Conservation (phyloP, 2,113 vertebrate species). For the Gnathochromis pfefferi region DNA sequence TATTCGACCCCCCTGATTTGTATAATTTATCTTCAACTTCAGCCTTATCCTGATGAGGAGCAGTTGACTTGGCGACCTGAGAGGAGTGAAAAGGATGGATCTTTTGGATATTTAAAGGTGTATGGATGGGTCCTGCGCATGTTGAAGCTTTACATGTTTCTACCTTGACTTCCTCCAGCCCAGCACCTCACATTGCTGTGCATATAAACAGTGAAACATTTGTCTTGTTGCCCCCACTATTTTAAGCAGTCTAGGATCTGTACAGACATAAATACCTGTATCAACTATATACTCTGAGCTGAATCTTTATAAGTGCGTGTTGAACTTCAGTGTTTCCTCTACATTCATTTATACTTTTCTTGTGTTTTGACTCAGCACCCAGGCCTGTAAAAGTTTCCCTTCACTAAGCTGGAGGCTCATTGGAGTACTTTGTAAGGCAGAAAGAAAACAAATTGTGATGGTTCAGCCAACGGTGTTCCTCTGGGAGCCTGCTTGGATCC, state of each 20-base stretch:
- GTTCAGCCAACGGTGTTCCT: background rate
- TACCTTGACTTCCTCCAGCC: slow-evolving; percentile 30
- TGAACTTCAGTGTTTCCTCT: slow-evolving; percentile 65
- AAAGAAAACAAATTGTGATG: background rate
- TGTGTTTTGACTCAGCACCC: background rate
- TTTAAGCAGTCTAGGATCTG: slow-evolving; percentile 59
- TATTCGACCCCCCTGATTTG: background rate
- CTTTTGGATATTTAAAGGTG: background rate
- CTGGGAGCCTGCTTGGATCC: background rate
- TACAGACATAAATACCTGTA: slow-evolving; percentile 67
- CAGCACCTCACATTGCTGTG: slow-evolving; percentile 54
- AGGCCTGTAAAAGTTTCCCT: background rate
- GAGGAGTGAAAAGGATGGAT: background rate
- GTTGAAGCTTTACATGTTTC: background rate
- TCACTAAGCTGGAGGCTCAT: slow-evolving; percentile 19
- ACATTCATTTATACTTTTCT: slow-evolving; percentile 42
- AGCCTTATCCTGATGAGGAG: background rate
- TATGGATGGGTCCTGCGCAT: background rate
- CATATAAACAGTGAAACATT: slow-evolving; percentile 60
- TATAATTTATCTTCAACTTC: background rate
- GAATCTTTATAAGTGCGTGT: slow-evolving; percentile 67
- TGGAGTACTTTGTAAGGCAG: slow-evolving; percentile 22
- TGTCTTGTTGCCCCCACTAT: slow-evolving; percentile 61
- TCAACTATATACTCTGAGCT: slow-evolving; percentile 69
- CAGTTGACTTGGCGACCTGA: background rate